Percentiles rank a stretch among this genome's conserved stretches.
Evolutionary conservation across 53 echinoderm and acorn worm genomes (phyloP).

Genomic region (Holothuria leucospilota): DNA sequence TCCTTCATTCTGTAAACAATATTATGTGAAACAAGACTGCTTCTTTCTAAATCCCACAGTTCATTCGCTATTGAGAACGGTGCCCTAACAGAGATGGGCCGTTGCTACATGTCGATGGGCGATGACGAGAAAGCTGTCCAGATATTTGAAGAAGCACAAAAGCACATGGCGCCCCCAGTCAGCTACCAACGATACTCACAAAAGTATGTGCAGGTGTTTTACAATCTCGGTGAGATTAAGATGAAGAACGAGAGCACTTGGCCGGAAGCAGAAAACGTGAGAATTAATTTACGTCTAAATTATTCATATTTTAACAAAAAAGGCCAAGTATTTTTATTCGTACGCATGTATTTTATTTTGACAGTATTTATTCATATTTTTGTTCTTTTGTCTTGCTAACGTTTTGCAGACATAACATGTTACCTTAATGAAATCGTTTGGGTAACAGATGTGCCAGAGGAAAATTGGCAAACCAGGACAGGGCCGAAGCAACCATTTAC

Average conservation of each 20-base stretch:
- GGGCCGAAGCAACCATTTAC: too few relatives aligned
- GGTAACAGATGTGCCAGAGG: too few relatives aligned
- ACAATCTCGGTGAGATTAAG: background rate
- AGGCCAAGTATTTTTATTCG: too few relatives aligned
- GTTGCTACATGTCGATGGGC: background rate
- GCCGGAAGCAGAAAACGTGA: conserved; percentile 35
- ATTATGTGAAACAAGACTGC: too few relatives aligned
- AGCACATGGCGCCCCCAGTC: background rate
- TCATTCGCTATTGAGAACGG: conserved; percentile 22
- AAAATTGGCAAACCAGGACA: too few relatives aligned
- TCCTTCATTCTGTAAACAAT: too few relatives aligned
- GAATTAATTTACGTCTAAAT: background rate
- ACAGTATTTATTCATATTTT: too few relatives aligned
- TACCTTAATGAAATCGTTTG: too few relatives aligned
- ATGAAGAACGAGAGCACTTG: conserved; percentile 1
- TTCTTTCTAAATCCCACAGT: background rate
- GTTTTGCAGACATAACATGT: too few relatives aligned
- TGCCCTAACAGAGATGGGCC: conserved; percentile 22
- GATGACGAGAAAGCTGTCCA: conserved; percentile 1
- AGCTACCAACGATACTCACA: background rate
- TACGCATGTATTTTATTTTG: too few relatives aligned
- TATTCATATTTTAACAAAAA: too few relatives aligned
- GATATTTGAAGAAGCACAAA: background rate
- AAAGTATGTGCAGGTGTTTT: conserved; percentile 32
- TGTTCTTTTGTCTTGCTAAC: too few relatives aligned